These are phyloP conservation scores for Lamellibrachia satsuma DNA, from an alignment of 2,888 invertebrate genomes.

Conservation along the genomic window DNA sequence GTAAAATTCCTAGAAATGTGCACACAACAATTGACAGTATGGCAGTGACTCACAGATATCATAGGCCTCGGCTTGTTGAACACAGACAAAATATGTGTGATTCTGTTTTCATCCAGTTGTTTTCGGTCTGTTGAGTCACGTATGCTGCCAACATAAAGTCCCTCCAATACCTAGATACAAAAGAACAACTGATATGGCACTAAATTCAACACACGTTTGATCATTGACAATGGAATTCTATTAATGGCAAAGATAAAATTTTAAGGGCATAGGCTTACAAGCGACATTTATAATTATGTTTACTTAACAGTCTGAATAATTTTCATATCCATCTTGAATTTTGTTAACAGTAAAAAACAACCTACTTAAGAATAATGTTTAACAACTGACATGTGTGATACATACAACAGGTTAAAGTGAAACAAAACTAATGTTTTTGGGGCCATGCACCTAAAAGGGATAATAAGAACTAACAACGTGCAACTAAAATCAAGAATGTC, in stretches of 20 bases:
- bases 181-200: not conserved
- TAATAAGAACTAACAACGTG: no score
- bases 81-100: slow-evolving; percentile 94
- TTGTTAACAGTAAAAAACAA: no score
- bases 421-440: no score
- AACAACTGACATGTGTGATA: no score
- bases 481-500: no score
- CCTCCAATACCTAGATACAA: slow-evolving; percentile 75
- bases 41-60: slow-evolving; percentile 43
- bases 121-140: slow-evolving; percentile 91
- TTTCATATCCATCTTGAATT: no score
- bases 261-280: no score
- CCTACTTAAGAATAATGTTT: no score
- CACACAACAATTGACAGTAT: slow-evolving; percentile 20
- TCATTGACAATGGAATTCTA: not conserved
- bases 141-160: slow-evolving; percentile 94
- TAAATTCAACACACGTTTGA: not conserved
- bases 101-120: slow-evolving; percentile 87
- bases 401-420: no score
- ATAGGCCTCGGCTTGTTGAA: slow-evolving; percentile 77
- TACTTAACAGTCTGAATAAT: no score
- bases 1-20: not conserved
- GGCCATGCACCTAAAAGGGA: no score
- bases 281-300: no score
- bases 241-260: not conserved